Base-by-base conservation (phyloP, 2,113 vertebrate species). In the Rhinopithecus roxellana region DNA sequence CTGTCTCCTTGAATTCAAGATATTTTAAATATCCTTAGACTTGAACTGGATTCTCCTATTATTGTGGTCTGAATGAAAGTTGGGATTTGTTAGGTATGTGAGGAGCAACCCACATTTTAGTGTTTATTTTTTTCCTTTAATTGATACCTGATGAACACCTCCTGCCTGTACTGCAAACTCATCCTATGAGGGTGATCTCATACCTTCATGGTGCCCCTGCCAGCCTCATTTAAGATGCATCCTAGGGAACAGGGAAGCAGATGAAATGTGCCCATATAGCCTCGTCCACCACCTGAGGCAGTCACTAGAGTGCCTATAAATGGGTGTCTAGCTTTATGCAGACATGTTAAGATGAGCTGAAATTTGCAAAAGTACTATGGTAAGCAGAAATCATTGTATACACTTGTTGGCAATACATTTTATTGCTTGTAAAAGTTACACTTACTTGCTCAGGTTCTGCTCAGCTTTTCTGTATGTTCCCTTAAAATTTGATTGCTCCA, bases 311-410 rank as follows among this genome's bases (percentile, higher is more conserved):
- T 79, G 16, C 30, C 59, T 52, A 16, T n/a, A n/a, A 23, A 43
- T 25, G 32, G 13, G 32, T 45, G 18, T 67, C 50, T 92, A 43
- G n/a, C n/a, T 92, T 81, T 57, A 9, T 16, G 7, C 8, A 22
- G 48, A 69, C 1, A 3, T 50, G n/a, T 38, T 75, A 55, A 64
- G 90, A 92, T 52, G 48, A 59, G 23, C 23, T 17, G 16, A 75
- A 90, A 59, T 93, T 91, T 55, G 50, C 35, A 77, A 88, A 69
- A 92, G 35, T 83, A 12, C 83, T 90, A 92, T 67, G 85, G n/a
- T 89, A 91, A 86, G 74, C 70, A 3, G 74, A 83, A 86, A 86
- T 72, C 40, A 12, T 86, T 57, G 6, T 16, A 4, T 40, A 61
- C 50, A 55, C 61, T 8, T 61, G 55, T 50, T 92, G 61, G 86